A percentile compares a stretch with the other conserved stretches of the same genome.
Conservation (phyloP, 2,113 vertebrate genomes). For the Heptranchias perlo region DNA sequence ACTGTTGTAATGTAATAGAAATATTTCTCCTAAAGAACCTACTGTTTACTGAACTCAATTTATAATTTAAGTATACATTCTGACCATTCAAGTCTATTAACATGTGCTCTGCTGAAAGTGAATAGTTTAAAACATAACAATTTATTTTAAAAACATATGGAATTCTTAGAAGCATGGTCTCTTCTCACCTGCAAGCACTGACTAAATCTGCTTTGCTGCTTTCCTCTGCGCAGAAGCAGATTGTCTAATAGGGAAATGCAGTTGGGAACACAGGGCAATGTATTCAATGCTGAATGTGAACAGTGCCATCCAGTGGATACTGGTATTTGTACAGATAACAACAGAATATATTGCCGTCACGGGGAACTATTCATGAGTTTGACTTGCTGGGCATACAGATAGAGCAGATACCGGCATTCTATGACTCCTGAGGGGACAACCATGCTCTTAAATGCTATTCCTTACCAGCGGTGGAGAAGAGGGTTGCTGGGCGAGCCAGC, state of each 20-base stretch:
- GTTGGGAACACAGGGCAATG: neutral
- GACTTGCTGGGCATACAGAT: too few relatives aligned
- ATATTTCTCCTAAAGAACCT: neutral
- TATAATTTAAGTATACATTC: neutral
- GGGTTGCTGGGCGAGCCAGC: constrained; percentile 84
- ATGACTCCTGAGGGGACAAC: neutral
- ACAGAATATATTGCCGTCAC: neutral
- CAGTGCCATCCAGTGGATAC: neutral
- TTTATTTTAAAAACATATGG: neutral
- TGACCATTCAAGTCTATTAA: neutral
- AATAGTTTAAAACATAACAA: neutral
- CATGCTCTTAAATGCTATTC: constrained; percentile 34
- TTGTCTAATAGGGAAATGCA: neutral
- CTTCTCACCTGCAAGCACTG: neutral
- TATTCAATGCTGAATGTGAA: neutral
- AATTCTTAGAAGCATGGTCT: neutral
- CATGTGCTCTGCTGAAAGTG: neutral
- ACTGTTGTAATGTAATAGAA: neutral
- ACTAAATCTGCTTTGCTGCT: neutral
- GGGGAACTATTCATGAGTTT: neutral
- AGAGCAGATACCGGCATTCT: neutral
- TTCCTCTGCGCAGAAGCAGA: neutral
- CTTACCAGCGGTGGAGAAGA: constrained; percentile 90
- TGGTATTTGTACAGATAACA: neutral
- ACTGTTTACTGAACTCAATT: neutral